Conservation (phyloP, 2,113 vertebrate species). For the Gyps fulvus region DNA sequence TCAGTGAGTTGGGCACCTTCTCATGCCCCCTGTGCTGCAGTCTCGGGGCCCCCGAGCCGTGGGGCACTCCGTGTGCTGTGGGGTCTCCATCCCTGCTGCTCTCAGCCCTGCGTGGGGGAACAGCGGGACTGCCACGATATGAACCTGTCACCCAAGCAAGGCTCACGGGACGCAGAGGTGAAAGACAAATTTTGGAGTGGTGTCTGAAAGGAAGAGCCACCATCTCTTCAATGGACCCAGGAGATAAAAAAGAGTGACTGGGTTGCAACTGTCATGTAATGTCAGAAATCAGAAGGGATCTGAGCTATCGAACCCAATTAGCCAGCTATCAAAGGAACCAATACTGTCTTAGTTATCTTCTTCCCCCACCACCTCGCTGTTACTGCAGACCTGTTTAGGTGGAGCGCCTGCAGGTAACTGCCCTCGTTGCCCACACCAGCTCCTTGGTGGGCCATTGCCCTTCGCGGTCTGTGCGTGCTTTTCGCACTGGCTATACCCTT, state of each 20-base stretch:
- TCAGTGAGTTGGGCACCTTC: neutral
- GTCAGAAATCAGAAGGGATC: neutral
- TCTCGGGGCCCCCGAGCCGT: rapidly evolving
- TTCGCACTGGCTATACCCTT: neutral
- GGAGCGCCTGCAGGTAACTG: neutral
- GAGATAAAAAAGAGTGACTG: neutral
- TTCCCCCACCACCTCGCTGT: neutral
- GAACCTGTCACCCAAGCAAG: neutral
- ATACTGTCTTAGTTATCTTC: neutral
- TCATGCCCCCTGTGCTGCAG: neutral
- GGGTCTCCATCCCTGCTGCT: neutral
- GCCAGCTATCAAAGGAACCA: neutral
- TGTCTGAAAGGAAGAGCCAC: neutral
- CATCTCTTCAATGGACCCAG: neutral
- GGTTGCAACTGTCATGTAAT: neutral
- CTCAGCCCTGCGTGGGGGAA: neutral
- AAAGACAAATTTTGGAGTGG: neutral
- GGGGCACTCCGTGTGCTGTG: neutral
- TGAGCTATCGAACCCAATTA: neutral
- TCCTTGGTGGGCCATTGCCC: neutral
- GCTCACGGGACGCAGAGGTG: neutral
- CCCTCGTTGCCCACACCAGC: rapidly evolving
- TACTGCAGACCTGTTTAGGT: neutral
- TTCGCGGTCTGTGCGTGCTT: neutral
- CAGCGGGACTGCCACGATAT: rapidly evolving